Conservation (phyloP, 2,797 vertebrate species). For the Gouania willdenowi region DNA sequence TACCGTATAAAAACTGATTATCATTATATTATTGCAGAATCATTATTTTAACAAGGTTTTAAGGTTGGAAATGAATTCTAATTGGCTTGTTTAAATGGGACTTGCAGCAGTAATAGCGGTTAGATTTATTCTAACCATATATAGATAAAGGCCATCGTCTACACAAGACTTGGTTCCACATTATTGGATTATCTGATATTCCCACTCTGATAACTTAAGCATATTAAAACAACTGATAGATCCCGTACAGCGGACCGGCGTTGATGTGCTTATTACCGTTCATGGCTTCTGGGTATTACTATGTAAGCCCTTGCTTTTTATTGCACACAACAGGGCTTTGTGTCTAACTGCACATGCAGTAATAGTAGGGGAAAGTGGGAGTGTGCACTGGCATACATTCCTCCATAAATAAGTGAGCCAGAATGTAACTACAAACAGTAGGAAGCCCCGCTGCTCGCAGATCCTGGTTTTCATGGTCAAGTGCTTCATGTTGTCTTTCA, state of each 20-base stretch:
- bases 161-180: slow-evolving; percentile 25
- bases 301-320: slow-evolving; percentile 41
- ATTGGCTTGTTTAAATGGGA: slow-evolving; percentile 4
- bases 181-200: slow-evolving; percentile 30
- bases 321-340: slow-evolving; percentile 58
- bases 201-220: slow-evolving; percentile 27
- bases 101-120: slow-evolving; percentile 1
- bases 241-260: slow-evolving; percentile 8
- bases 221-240: slow-evolving; percentile 19
- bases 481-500: slow-evolving; percentile 45
- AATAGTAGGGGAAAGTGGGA: slow-evolving; percentile 52
- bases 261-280: slow-evolving; percentile 17
- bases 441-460: slow-evolving; percentile 20
- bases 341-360: slow-evolving; percentile 48
- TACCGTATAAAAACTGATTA: not conserved
- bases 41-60: slow-evolving; percentile 2
- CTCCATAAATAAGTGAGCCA: slow-evolving; percentile 65
- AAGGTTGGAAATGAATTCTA: slow-evolving; percentile 1
- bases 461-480: slow-evolving; percentile 35
- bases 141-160: slow-evolving; percentile 24
- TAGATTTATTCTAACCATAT: slow-evolving; percentile 30
- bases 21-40: slow-evolving; percentile 6
- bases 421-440: slow-evolving; percentile 47
- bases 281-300: slow-evolving; percentile 33
- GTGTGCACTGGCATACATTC: slow-evolving; percentile 54